A percentile compares a stretch with the other conserved stretches of the same genome.
Evolutionary conservation across 2,113 vertebrate genomes (phyloP).

Genomic region (Coryphaenoides rupestris): DNA sequence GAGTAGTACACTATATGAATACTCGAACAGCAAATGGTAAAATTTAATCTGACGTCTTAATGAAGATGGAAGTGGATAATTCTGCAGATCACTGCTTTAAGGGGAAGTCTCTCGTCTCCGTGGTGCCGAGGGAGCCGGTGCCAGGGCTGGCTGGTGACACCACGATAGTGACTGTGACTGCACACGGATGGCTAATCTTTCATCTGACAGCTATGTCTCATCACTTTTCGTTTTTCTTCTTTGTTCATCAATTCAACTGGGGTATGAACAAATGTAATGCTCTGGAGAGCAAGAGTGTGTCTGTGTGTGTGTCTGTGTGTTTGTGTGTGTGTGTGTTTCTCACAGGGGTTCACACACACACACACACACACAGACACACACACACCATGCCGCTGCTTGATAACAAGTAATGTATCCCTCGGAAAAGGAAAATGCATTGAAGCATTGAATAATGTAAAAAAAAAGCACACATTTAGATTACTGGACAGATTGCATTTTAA

Average conservation of each 20-base stretch:
- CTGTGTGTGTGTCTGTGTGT: constrained; percentile 2
- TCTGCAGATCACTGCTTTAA: no score
- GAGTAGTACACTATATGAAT: no score
- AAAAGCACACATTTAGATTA: constrained; percentile 29
- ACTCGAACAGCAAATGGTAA: no score
- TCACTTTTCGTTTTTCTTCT: not conserved
- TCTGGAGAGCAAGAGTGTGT: not conserved
- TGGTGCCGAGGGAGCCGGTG: not conserved
- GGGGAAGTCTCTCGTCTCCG: no score
- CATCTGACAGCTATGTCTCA: constrained; percentile 12
- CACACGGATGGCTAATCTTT: constrained; percentile 13
- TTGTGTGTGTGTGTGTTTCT: constrained; percentile 6
- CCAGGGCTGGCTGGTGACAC: constrained; percentile 10
- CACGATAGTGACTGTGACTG: constrained; percentile 22
- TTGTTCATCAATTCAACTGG: constrained; percentile 17
- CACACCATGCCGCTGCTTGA: not conserved
- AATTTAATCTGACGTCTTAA: no score
- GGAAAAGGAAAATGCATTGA: constrained; percentile 14
- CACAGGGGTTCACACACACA: not conserved
- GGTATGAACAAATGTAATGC: constrained; percentile 4
- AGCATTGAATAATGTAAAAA: constrained; percentile 35
- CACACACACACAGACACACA: no score
- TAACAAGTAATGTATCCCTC: constrained; percentile 28
- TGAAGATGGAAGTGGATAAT: no score
- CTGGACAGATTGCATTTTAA: constrained; percentile 32